Evolutionary conservation across 2,888 invertebrate genomes (phyloP), one percentile per base, ranked within the genome.

Genomic region (Proisotoma minuta): DNA sequence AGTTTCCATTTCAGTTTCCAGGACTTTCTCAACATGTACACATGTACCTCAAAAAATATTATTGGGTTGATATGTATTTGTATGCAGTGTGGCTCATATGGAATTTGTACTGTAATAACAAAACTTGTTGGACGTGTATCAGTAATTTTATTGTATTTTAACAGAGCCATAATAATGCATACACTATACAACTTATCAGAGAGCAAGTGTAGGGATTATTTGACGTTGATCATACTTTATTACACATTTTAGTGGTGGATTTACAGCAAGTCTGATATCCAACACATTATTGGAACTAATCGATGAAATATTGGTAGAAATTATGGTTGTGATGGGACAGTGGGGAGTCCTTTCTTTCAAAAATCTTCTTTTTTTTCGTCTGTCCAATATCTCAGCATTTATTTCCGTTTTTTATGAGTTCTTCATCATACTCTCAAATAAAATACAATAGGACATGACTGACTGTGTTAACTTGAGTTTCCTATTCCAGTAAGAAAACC

Each of bases 221-320:
- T 43, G 43, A 43, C 43, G 43, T 43, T 43, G 43, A 43, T 43
- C 43, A 43, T 43, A 43, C 43, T 18, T 43, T 43, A 43, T 43
- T 43, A 43, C 43, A 43, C 18, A 43, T 43, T 43, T 43, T 43
- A 43, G 43, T 43, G 43, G 34, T n/a, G 43, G 43, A 4, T 43
- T 20, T 12, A 5, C 15, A 12, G 5, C 5, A 43, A 43, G 5
- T 43, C 20, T 5, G 43, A 20, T 12, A 5, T 43, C 43, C 43
- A 43, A n/a, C 43, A 43, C 43, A 43, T 43, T 43, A 43, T 43
- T 43, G 43, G 43, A 43, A 43, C 43, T 43, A 43, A 73, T 73
- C 71, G 73, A 73, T 73, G 73, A 73, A 70, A 70, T 71, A 73
- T 73, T 70, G 71, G 70, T 63, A 57, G 65, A 70, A 68, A 73